Conservation (phyloP, 2,797 vertebrate genomes). For the Apodemus agrarius region DNA sequence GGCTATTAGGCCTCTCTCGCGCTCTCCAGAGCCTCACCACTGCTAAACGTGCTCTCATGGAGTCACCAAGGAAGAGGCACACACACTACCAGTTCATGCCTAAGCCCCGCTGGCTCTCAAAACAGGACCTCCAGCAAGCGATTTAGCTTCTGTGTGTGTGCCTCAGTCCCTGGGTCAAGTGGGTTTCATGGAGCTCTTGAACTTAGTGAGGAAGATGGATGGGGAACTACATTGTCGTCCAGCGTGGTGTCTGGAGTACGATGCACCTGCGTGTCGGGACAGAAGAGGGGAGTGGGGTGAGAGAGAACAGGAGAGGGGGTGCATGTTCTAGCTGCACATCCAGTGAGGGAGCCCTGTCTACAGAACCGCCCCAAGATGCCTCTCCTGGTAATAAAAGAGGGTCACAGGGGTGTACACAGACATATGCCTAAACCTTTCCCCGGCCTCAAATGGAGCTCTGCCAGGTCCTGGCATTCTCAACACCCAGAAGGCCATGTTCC, state of each 20-base stretch:
- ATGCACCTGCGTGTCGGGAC: not conserved
- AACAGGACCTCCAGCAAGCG: not conserved
- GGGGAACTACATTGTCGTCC: not conserved
- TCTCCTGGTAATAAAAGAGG: not conserved
- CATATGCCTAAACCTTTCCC: not conserved
- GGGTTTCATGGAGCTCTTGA: not conserved
- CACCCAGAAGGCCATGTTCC: not conserved
- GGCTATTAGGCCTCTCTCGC: fast-evolving
- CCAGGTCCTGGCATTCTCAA: not conserved
- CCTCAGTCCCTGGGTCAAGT: not conserved
- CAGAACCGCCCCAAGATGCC: not conserved
- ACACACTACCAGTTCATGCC: not conserved
- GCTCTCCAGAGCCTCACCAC: fast-evolving
- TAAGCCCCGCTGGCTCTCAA: not conserved
- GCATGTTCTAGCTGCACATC: fast-evolving
- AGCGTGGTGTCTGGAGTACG: fast-evolving
- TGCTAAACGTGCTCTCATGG: not conserved
- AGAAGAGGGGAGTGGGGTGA: not conserved
- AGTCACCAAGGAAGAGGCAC: not conserved
- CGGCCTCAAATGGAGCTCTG: not conserved
- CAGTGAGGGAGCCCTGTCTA: not conserved
- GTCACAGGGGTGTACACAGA: not conserved
- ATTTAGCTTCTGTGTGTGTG: not conserved
- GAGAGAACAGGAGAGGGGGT: too few relatives aligned
- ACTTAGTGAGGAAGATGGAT: not conserved